phyloP scores from a whole-genome alignment of 2,113 vertebrate species.

The Daboia siamensis region DNA sequence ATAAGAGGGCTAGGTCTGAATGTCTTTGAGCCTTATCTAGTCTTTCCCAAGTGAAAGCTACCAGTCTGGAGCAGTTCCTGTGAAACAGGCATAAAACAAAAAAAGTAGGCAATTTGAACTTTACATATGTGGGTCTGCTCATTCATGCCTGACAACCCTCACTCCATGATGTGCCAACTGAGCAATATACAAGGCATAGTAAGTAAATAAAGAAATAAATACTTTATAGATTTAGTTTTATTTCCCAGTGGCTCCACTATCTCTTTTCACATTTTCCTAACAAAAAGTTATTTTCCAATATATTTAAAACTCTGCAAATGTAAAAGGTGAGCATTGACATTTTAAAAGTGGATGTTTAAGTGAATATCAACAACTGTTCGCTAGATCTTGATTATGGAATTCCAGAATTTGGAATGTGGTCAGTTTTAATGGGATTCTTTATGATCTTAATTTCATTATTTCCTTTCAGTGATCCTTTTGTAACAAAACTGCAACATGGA shows the following conservation, averaged over 20 bases:
- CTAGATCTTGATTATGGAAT: not conserved
- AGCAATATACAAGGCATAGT: not conserved
- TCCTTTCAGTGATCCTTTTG: not conserved
- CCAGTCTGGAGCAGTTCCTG: not conserved
- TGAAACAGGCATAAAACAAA: not conserved
- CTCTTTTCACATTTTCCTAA: not conserved
- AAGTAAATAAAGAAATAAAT: not conserved
- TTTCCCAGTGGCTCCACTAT: not conserved
- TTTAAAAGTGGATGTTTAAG: not conserved
- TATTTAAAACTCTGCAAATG: not conserved
- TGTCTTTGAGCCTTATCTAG: not conserved
- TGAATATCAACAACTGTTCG: not conserved
- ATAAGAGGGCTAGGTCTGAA: not conserved
- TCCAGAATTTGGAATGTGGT: not conserved
- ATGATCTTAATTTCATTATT: not conserved
- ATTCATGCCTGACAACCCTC: not conserved
- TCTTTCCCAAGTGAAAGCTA: not conserved
- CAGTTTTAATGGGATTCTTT: not conserved
- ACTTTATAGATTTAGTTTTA: not conserved
- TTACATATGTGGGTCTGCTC: not conserved
- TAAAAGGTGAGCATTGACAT: not conserved
- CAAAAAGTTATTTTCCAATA: not conserved
- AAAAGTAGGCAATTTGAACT: not conserved
- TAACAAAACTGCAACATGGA: not conserved
- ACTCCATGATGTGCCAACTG: not conserved